These are phyloP conservation scores for Pentalonia nigronervosa DNA, from an alignment of 1,140 invertebrate species.

Conservation along the genomic window DNA sequence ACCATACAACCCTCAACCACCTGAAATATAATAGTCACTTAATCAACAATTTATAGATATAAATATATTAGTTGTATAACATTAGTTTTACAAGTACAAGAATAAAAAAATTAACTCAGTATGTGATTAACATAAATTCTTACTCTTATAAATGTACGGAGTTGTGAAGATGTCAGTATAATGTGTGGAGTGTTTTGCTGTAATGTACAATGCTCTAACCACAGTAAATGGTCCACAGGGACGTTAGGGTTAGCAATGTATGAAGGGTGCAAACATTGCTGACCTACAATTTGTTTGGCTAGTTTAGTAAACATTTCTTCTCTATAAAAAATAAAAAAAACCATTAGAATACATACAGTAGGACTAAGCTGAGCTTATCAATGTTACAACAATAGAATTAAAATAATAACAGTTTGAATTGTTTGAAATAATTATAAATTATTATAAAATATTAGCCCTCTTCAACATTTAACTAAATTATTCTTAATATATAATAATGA, in stretches of 20 bases:
- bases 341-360: background rate
- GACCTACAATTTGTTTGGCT: constrained; percentile 21
- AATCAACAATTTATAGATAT: background rate
- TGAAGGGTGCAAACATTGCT: constrained; percentile 37
- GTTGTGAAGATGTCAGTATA: constrained; percentile 34
- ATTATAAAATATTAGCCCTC: too few relatives aligned
- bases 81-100: background rate
- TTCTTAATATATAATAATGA: too few relatives aligned
- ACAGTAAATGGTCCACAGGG: background rate
- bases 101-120: background rate
- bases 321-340: background rate
- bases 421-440: too few relatives aligned
- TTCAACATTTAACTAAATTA: too few relatives aligned
- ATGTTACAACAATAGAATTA: too few relatives aligned
- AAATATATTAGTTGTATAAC: background rate
- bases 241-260: background rate
- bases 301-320: constrained; percentile 45
- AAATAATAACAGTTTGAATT: too few relatives aligned
- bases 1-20: constrained; percentile 27
- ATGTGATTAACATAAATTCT: background rate
- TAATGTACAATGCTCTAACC: constrained; percentile 27
- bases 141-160: constrained; percentile 51
- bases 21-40: background rate
- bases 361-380: background rate
- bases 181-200: constrained; percentile 36